These are phyloP conservation scores for Spodoptera litura DNA, from an alignment of 1,140 invertebrate species.

Conservation along the genomic window DNA sequence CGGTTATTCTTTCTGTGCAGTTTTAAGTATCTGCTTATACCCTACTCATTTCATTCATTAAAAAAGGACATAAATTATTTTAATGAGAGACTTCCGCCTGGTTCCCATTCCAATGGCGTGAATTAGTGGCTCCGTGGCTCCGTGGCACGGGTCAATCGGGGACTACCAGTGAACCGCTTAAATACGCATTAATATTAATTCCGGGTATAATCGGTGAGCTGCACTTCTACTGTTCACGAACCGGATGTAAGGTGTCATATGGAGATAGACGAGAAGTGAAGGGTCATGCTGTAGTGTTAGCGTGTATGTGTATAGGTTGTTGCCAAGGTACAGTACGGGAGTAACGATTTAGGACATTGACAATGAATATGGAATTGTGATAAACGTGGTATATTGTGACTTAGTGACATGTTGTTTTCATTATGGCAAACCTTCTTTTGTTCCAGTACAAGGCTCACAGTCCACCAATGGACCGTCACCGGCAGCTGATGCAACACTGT, in stretches of 20 bases:
- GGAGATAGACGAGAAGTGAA: background rate
- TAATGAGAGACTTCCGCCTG: constrained; percentile 15
- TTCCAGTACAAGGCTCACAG: too few relatives aligned
- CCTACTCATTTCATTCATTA: background rate
- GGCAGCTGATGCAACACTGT: background rate
- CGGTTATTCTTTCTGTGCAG: too few relatives aligned
- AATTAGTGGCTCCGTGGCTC: background rate
- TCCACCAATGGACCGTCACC: too few relatives aligned
- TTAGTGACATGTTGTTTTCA: too few relatives aligned
- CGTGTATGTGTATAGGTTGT: background rate
- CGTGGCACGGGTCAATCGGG: constrained; percentile 4
- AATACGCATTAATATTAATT: constrained; percentile 41
- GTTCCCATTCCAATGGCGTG: background rate
- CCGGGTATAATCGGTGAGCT: background rate
- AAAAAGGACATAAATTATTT: background rate
- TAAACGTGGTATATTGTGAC: too few relatives aligned
- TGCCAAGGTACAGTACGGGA: too few relatives aligned
- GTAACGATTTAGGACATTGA: too few relatives aligned
- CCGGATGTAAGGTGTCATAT: background rate
- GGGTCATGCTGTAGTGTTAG: background rate
- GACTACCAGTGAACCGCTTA: background rate
- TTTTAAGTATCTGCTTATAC: too few relatives aligned
- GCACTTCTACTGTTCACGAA: constrained; percentile 9
- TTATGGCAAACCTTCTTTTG: too few relatives aligned
- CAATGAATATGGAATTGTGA: background rate